phyloP scores from a whole-genome alignment of 1,140 invertebrate genomes.

The Stegodyphus mimosarum region DNA sequence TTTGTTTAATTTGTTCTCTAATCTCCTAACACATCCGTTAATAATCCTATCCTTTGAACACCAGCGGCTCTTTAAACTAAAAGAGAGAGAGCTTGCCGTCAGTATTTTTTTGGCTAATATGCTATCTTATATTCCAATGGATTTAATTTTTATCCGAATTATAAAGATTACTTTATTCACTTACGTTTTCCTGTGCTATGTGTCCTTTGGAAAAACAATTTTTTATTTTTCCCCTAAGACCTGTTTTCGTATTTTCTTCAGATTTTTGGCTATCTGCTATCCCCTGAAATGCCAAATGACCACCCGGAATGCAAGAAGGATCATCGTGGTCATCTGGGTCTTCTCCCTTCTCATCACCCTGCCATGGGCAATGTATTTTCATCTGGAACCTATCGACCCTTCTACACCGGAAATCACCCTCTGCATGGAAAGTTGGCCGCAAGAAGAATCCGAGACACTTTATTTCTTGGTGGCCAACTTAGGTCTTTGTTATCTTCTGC shows the following conservation, averaged over 20 bases:
- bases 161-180: not conserved
- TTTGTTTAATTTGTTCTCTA: too few relatives aligned
- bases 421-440: constrained; percentile 87
- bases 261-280: constrained; percentile 95
- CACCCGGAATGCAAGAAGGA: constrained; percentile 82
- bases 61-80: too few relatives aligned
- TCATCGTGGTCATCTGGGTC: constrained; percentile 91
- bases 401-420: constrained; percentile 69
- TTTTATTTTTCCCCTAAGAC: not conserved
- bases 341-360: constrained; percentile 86
- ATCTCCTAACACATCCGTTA: too few relatives aligned
- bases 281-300: constrained; percentile 92
- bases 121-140: not conserved
- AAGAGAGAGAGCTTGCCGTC: too few relatives aligned
- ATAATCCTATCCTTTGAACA: too few relatives aligned
- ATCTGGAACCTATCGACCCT: constrained; percentile 75
- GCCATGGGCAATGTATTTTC: constrained; percentile 92
- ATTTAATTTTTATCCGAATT: not conserved
- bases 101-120: too few relatives aligned
- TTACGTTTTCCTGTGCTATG: not conserved
- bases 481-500: constrained; percentile 90
- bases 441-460: constrained; percentile 80
- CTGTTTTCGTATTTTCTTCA: constrained; percentile 68
- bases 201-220: too few relatives aligned
- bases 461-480: constrained; percentile 92